Percentiles rank a stretch among this genome's conserved stretches.
Evolutionary conservation across 2,888 invertebrate genomes (phyloP).

Genomic region (Megastigmus dorsalis): DNA sequence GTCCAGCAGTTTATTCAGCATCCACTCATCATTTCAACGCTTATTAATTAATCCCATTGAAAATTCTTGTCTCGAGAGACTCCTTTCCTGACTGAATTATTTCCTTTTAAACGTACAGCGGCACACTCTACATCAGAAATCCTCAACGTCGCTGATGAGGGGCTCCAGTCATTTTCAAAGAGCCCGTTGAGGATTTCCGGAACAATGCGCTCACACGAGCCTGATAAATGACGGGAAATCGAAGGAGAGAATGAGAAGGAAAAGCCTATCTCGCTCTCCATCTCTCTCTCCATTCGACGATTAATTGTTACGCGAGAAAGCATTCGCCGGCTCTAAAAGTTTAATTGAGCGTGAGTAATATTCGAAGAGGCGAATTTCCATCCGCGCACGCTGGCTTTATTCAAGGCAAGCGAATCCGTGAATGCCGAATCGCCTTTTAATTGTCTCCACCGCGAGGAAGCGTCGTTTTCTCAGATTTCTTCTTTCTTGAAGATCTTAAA

Average conservation of each 20-base stretch:
- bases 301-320: conserved; percentile 52
- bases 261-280: conserved; percentile 51
- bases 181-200: conserved; percentile 40
- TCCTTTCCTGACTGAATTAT: conserved; percentile 11
- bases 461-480: conserved; percentile 40
- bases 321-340: conserved; percentile 60
- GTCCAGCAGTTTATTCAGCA: conserved; percentile 1
- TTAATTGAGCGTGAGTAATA: conserved; percentile 71
- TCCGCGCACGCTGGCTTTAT: conserved; percentile 19
- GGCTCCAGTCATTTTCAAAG: conserved; percentile 36
- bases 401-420: conserved; percentile 26
- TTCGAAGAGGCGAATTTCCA: conserved; percentile 54
- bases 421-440: conserved; percentile 52
- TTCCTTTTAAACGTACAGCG: conserved; percentile 1
- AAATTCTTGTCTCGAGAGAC: conserved; percentile 34
- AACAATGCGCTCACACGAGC: conserved; percentile 43
- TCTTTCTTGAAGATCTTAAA: conserved; percentile 23
- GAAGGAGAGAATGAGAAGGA: conserved; percentile 15
- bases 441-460: conserved; percentile 22
- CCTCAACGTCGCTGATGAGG: background rate
- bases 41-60: conserved; percentile 17
- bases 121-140: background rate
- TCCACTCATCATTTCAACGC: too few relatives aligned
- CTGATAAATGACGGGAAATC: conserved; percentile 52
- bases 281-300: conserved; percentile 49